Percentiles rank a stretch among this genome's conserved stretches.
Evolutionary conservation across 2,888 invertebrate genomes (phyloP).

Genomic region (Pimpla rufipes): DNA sequence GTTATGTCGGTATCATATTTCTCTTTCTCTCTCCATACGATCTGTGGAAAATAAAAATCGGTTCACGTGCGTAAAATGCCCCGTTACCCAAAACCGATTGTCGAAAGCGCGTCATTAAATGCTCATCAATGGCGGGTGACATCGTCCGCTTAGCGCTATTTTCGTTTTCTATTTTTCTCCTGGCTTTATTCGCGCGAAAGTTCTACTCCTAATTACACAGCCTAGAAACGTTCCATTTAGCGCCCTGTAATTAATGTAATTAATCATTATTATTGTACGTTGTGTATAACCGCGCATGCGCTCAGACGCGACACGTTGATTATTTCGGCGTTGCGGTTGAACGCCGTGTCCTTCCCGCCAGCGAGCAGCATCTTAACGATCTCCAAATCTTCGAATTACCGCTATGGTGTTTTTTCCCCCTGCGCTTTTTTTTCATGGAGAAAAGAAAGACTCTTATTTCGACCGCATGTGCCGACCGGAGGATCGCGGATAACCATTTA

Average conservation of each 20-base stretch:
- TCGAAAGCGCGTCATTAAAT: slow-evolving; percentile 55
- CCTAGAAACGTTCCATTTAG: slow-evolving; percentile 15
- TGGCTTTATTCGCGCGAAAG: slow-evolving; percentile 39
- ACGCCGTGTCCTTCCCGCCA: not conserved
- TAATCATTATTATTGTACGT: slow-evolving; percentile 46
- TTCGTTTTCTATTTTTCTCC: slow-evolving; percentile 20
- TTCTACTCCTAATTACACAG: slow-evolving; percentile 43
- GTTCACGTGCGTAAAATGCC: slow-evolving; percentile 43
- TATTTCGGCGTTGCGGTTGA: slow-evolving; percentile 44
- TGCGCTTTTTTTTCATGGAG: slow-evolving; percentile 16
- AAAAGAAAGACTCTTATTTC: slow-evolving; percentile 46
- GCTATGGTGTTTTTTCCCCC: slow-evolving; percentile 25
- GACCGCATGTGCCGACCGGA: slow-evolving; percentile 35
- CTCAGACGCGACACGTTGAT: slow-evolving; percentile 15
- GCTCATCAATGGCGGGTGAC: slow-evolving; percentile 40
- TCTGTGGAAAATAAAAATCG: slow-evolving; percentile 52
- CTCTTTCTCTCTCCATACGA: slow-evolving; percentile 49
- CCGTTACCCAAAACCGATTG: slow-evolving; percentile 53
- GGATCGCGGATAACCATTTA: slow-evolving; percentile 59
- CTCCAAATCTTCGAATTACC: slow-evolving; percentile 47
- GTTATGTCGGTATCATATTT: slow-evolving; percentile 44
- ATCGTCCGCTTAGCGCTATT: no score
- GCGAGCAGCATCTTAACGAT: slow-evolving; percentile 47
- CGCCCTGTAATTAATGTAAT: slow-evolving; percentile 41
- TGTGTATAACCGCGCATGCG: slow-evolving; percentile 18